phyloP scores from a whole-genome alignment of 2,797 vertebrate species.

The Uromys caudimaculatus region DNA sequence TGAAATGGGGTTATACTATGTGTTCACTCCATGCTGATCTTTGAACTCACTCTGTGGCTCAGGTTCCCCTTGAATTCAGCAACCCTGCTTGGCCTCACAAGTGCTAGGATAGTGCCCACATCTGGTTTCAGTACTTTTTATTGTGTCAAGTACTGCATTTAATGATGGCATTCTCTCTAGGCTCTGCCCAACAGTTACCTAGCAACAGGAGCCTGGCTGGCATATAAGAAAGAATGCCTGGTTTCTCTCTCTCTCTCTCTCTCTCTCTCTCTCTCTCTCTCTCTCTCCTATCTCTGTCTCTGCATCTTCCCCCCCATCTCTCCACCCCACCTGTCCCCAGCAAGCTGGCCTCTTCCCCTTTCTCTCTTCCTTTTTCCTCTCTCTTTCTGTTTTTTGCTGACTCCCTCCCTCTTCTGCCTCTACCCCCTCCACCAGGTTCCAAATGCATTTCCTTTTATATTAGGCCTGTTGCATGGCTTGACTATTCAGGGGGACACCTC shows the following conservation, averaged over 20 bases:
- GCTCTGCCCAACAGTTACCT: not conserved
- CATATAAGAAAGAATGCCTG: not conserved
- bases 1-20: not conserved
- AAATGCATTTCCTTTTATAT: not conserved
- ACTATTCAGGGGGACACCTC: not conserved
- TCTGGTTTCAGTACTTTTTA: not conserved
- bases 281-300: too few species aligned
- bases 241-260: not conserved
- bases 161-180: not conserved
- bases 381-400: not conserved
- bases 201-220: not conserved
- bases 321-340: not conserved
- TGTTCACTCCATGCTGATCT: not conserved
- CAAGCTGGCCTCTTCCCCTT: too few species aligned
- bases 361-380: not conserved
- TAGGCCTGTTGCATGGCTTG: not conserved
- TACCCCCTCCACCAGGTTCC: not conserved
- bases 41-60: not conserved
- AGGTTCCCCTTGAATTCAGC: not conserved
- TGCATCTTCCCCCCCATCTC: not conserved
- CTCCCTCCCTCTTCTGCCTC: not conserved
- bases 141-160: not conserved
- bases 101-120: not conserved
- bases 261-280: not conserved
- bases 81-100: not conserved